Evolutionary conservation across 2,888 invertebrate species (phyloP).

Genomic region (Neoitamus cyanurus): DNA sequence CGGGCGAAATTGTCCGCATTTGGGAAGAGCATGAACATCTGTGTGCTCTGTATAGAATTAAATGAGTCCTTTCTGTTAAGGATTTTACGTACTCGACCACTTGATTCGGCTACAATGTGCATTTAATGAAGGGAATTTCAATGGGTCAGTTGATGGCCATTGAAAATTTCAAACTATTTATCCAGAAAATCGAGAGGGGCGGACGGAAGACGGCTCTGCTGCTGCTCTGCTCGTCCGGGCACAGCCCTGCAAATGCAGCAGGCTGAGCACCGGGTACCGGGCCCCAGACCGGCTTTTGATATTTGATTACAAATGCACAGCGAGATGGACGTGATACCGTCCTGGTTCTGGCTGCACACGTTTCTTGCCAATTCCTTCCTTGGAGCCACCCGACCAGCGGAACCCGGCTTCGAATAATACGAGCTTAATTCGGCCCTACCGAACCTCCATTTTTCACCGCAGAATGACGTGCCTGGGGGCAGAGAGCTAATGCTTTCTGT

Average conservation of each 20-base stretch:
- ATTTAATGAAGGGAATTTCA: slow-evolving; percentile 51
- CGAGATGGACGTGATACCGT: slow-evolving; percentile 29
- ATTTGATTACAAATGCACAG: slow-evolving; percentile 42
- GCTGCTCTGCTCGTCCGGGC: not conserved
- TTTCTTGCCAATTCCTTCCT: slow-evolving; percentile 18
- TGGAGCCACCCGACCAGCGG: not conserved
- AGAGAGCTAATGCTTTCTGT: slow-evolving; percentile 15
- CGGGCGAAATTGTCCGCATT: slow-evolving; percentile 41
- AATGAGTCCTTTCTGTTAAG: slow-evolving; percentile 43
- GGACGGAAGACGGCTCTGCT: not conserved
- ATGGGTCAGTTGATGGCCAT: slow-evolving; percentile 50
- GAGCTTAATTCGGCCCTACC: slow-evolving; percentile 45
- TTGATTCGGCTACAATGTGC: slow-evolving; percentile 50
- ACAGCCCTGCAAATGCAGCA: not conserved
- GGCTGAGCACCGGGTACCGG: not conserved
- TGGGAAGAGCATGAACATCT: slow-evolving; percentile 41
- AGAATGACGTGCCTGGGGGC: slow-evolving; percentile 24
- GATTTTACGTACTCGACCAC: slow-evolving; percentile 44
- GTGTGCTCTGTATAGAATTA: slow-evolving; percentile 45
- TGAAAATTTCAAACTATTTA: slow-evolving; percentile 51
- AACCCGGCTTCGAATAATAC: slow-evolving; percentile 48
- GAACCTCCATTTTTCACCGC: slow-evolving; percentile 35
- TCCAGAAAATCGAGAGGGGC: slow-evolving; percentile 33
- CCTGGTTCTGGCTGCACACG: not conserved
- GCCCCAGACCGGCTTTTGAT: slow-evolving; percentile 2